Evolutionary conservation across 2,888 invertebrate species (phyloP), one percentile per base, ranked within the genome.

Genomic region (Elgonia sp.): DNA sequence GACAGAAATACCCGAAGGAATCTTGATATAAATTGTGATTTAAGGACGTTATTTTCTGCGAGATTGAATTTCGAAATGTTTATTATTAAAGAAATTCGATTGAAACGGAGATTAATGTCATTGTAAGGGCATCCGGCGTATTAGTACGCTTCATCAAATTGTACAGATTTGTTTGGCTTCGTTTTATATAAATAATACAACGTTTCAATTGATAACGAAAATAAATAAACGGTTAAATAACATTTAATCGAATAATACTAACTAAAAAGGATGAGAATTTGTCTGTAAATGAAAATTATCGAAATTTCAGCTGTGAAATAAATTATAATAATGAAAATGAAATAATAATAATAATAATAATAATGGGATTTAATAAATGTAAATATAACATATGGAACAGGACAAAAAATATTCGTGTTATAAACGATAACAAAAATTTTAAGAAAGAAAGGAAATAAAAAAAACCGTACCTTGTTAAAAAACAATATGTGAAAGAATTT

Each of bases 1-100:
- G 69, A 60, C 80, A 60, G 69, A 80, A 69, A 80, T 80, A 80
- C 70, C 80, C 69, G 50, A 62, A 80, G 70, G 75, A 70, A 79
- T 79, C 79, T 79, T 57, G 79, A 79, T 79, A 79, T 79, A 79
- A 79, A 79, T 79, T 69, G 57, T 79, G 79, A 79, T 79, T 79
- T 69, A 21, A 79, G 55, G 40, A 77, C 55, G 76, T 46, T 77
- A 67, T 77, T 77, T 77, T 53, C 77, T 55, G 77, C 77, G 14
- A 69, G 79, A 79, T 79, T 79, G 79, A 79, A 79, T 79, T 67
- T 79, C 57, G 57, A 60, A 67, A 70, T 53, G 37, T 77, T 65
- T 53, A 42, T 69, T 46, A n/a, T 60, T 67, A 69, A 70, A 70
- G 62, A 80, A 80, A 80, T 70, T 80, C 50, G 60, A 80, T 80